phyloP scores from a whole-genome alignment of 2,797 vertebrate species.

The Neoniphon sammara region DNA sequence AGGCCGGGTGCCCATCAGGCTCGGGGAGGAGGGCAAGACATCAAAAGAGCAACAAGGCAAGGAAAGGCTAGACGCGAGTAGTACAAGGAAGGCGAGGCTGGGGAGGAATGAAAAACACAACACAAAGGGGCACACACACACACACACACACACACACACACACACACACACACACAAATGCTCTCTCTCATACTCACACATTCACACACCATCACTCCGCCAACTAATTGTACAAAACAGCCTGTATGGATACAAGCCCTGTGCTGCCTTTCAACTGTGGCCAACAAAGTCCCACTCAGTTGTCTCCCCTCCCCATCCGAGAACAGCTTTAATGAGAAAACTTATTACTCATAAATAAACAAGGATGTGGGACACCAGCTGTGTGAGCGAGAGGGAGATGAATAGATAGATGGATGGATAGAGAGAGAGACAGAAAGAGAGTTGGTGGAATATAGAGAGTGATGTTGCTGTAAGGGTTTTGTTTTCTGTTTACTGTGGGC shows the following conservation, averaged over 20 bases:
- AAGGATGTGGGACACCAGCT: conserved; percentile 72
- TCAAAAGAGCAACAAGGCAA: conserved; percentile 60
- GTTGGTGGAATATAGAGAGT: conserved; percentile 3
- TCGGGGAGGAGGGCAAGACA: conserved; percentile 49
- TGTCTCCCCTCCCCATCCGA: conserved; percentile 59
- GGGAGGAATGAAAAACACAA: conserved; percentile 9
- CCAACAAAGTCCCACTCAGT: conserved; percentile 47
- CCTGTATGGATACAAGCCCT: conserved; percentile 45
- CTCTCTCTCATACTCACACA: conserved; percentile 18
- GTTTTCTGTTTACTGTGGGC: too few species aligned
- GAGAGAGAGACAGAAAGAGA: conserved; percentile 23
- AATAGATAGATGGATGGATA: conserved; percentile 40
- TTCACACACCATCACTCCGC: conserved; percentile 1
- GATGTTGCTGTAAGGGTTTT: too few species aligned
- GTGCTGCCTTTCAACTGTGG: conserved; percentile 49
- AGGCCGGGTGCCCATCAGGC: conserved; percentile 37
- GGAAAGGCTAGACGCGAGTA: conserved; percentile 41
- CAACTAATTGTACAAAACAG: conserved; percentile 54
- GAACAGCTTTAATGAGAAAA: conserved; percentile 74
- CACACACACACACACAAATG: neutral
- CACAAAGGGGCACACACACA: conserved; percentile 25
- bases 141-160: conserved; percentile 15
- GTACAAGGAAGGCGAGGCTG: conserved; percentile 14
- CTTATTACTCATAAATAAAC: conserved; percentile 80
- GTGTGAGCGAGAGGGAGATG: conserved; percentile 50